These are phyloP conservation scores for Anaspis maculata DNA, from an alignment of 2,888 invertebrate species.

Conservation along the genomic window DNA sequence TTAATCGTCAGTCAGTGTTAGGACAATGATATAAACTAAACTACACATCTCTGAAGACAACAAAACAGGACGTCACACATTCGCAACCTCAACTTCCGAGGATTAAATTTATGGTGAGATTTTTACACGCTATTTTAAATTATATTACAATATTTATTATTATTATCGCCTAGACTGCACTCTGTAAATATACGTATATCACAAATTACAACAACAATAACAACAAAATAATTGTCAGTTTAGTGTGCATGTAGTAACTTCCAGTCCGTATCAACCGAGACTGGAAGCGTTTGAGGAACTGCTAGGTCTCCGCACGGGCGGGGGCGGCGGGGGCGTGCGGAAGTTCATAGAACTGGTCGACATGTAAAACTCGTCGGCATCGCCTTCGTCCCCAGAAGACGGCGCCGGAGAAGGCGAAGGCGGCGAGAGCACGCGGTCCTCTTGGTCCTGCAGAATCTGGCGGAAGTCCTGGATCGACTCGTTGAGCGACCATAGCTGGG, in stretches of 20 bases:
- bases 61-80: slow-evolving; percentile 3
- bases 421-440: slow-evolving; percentile 41
- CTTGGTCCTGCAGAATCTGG: slow-evolving; percentile 53
- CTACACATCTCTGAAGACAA: too few relatives aligned
- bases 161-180: too few relatives aligned
- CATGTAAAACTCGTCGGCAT: slow-evolving; percentile 32
- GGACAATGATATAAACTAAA: slow-evolving; percentile 8
- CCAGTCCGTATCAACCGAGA: slow-evolving; percentile 12
- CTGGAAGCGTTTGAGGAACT: slow-evolving; percentile 24
- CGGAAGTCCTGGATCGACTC: slow-evolving; percentile 88
- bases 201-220: slow-evolving; percentile 6
- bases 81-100: neutral
- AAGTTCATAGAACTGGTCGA: slow-evolving; percentile 35
- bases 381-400: slow-evolving; percentile 44
- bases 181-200: too few relatives aligned
- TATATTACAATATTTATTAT: slow-evolving; percentile 3
- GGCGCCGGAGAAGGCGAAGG: slow-evolving; percentile 49
- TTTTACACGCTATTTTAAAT: slow-evolving; percentile 10
- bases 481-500: slow-evolving; percentile 86
- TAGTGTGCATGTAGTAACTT: slow-evolving; percentile 3
- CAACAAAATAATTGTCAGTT: too few relatives aligned
- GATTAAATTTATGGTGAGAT: slow-evolving; percentile 11
- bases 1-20: slow-evolving; percentile 11
- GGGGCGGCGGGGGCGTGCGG: slow-evolving; percentile 43
- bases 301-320: slow-evolving; percentile 23